Conservation (phyloP, 2,113 vertebrate genomes). For the Sinocyclocheilus grahami region DNA sequence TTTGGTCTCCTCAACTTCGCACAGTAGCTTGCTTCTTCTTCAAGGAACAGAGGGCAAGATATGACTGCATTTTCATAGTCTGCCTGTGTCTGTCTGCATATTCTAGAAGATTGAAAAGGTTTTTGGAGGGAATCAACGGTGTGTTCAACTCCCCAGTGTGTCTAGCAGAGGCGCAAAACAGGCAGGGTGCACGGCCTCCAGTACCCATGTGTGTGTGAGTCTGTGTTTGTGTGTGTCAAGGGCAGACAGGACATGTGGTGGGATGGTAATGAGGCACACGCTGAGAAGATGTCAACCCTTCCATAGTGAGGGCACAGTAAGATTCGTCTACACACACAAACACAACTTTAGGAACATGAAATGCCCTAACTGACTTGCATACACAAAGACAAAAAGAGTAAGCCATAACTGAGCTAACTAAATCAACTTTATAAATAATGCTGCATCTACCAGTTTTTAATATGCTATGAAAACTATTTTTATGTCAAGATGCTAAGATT, state of each 20-base stretch:
- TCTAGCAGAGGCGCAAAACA: constrained; percentile 28
- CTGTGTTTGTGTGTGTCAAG: constrained; percentile 43
- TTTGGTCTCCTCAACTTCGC: not conserved
- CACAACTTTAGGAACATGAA: constrained; percentile 15
- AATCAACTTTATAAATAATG: not conserved
- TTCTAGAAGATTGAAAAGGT: constrained; percentile 45
- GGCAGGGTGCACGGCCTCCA: not conserved
- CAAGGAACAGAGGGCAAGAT: not conserved
- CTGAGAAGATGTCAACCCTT: constrained; percentile 28
- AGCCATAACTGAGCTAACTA: not conserved
- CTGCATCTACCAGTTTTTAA: not conserved
- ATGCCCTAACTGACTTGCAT: not conserved
- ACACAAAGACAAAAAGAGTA: not conserved
- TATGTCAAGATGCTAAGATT: not conserved
- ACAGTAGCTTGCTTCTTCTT: not conserved
- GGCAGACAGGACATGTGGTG: constrained; percentile 58
- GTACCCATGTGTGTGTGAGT: constrained; percentile 31
- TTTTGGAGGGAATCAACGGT: constrained; percentile 45
- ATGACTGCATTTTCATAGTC: not conserved
- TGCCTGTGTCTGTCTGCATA: not conserved
- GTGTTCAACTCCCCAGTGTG: constrained; percentile 45
- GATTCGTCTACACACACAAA: not conserved
- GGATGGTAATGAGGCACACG: constrained; percentile 51
- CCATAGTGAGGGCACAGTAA: constrained; percentile 22
- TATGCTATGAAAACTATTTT: not conserved